Percentiles rank a stretch among this genome's conserved stretches.
phyloP scores from a whole-genome alignment of 2,888 invertebrate species.

The Pachliopta kotzebuea region DNA sequence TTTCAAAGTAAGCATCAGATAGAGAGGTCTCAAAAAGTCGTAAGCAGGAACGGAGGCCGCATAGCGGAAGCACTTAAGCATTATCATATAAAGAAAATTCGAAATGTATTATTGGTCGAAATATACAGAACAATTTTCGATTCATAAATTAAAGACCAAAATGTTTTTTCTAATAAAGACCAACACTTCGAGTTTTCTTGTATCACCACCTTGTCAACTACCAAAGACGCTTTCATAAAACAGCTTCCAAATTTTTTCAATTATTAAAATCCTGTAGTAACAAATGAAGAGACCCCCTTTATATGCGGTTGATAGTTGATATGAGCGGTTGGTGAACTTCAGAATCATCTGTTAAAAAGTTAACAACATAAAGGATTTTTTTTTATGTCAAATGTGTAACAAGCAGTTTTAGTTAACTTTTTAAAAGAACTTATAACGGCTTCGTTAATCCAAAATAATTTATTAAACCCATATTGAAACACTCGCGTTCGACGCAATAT shows the following conservation, averaged over 20 bases:
- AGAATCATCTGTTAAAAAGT: constrained; percentile 55
- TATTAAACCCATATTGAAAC: constrained; percentile 69
- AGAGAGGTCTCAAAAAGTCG: constrained; percentile 66
- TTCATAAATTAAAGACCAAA: constrained; percentile 16
- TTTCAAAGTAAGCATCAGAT: constrained; percentile 72
- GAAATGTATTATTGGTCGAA: constrained; percentile 49
- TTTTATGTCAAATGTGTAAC: constrained; percentile 1
- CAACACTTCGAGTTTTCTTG: constrained; percentile 63
- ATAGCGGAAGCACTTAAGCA: constrained; percentile 75
- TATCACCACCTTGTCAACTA: constrained; percentile 74
- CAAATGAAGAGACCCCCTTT: constrained; percentile 58
- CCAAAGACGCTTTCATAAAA: constrained; percentile 63
- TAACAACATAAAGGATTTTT: constrained; percentile 39
- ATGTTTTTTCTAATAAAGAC: constrained; percentile 19
- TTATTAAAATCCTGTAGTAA: constrained; percentile 46
- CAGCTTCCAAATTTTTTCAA: constrained; percentile 38
- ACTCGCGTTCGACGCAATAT: constrained; percentile 43
- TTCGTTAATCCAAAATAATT: constrained; percentile 65
- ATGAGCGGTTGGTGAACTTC: constrained; percentile 61
- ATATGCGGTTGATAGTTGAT: constrained; percentile 74
- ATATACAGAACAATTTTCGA: constrained; percentile 29
- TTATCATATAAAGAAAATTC: constrained; percentile 56
- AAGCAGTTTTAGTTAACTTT: constrained; percentile 51
- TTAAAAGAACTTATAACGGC: constrained; percentile 61
- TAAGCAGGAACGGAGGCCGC: constrained; percentile 76